A percentile compares a stretch with the other conserved stretches of the same genome.
These are phyloP conservation scores for Atethmia centrago DNA, from an alignment of 2,888 invertebrate genomes.

Conservation along the genomic window DNA sequence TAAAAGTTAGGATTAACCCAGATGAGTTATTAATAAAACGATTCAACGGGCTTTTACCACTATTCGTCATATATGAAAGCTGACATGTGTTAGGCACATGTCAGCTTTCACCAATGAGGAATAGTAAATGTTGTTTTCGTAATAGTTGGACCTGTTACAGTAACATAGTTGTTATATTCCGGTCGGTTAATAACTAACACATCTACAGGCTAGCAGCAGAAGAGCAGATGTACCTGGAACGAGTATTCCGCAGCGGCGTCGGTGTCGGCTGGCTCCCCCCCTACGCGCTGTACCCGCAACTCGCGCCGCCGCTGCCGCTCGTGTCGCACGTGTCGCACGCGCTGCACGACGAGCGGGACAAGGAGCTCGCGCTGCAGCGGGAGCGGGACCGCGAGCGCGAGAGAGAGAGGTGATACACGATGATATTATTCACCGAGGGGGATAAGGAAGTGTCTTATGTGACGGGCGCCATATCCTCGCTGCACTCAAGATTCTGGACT, in stretches of 20 bases:
- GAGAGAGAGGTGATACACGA: conserved; percentile 70
- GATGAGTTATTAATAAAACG: neutral
- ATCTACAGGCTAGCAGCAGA: conserved; percentile 90
- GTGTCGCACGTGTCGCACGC: conserved; percentile 83
- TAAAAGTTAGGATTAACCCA: neutral
- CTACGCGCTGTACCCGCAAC: conserved; percentile 87
- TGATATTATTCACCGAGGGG: neutral
- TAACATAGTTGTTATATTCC: neutral
- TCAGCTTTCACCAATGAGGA: neutral
- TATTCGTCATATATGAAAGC: too few relatives aligned
- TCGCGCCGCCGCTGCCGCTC: conserved; percentile 85
- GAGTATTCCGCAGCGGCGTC: conserved; percentile 91
- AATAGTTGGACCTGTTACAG: neutral
- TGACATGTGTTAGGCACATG: neutral
- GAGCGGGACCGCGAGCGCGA: conserved; percentile 88
- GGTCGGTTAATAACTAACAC: neutral
- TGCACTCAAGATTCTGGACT: neutral
- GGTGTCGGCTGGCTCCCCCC: conserved; percentile 90
- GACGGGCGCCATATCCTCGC: too few relatives aligned
- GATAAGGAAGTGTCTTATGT: neutral
- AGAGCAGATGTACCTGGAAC: conserved; percentile 97
- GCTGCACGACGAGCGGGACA: conserved; percentile 88
- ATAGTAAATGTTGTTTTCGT: neutral
- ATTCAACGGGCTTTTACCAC: neutral
- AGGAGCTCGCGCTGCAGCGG: conserved; percentile 89